Conservation (phyloP, 2,113 vertebrate species). For the Talpa occidentalis region DNA sequence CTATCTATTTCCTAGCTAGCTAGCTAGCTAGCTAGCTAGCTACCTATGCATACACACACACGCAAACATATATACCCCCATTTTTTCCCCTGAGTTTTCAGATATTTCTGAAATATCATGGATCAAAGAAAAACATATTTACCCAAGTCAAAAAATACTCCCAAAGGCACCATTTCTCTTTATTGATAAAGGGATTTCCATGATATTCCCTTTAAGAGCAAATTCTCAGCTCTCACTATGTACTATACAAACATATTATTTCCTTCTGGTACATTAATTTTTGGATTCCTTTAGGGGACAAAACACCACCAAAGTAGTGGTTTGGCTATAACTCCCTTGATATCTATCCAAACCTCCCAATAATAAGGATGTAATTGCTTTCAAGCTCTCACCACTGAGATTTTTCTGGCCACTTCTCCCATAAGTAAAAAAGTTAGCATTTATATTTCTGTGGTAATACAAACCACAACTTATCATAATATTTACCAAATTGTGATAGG, state of each 20-base stretch:
- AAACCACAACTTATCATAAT: conserved; percentile 67
- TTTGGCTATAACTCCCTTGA: conserved; percentile 77
- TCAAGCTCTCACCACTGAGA: conserved; percentile 10
- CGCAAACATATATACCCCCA: neutral
- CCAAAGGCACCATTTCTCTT: neutral
- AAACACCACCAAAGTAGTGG: conserved; percentile 68
- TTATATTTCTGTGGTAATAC: conserved; percentile 45
- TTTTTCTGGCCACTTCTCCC: conserved; percentile 57
- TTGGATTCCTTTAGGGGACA: conserved; percentile 73
- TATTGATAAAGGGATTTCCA: conserved; percentile 9
- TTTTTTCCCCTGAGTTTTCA: neutral
- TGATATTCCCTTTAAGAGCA: neutral
- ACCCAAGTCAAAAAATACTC: neutral
- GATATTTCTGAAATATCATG: neutral
- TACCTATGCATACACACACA: neutral
- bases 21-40: neutral
- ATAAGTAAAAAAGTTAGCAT: conserved; percentile 53
- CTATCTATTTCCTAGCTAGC: neutral
- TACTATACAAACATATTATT: conserved; percentile 68
- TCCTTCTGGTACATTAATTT: conserved; percentile 78
- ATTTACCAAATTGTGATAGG: conserved; percentile 64
- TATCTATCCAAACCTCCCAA: conserved; percentile 68
- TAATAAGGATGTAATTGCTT: conserved; percentile 66
- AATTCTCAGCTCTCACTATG: conserved; percentile 6
- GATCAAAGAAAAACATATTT: neutral